These are phyloP conservation scores for Atrina japonica DNA, from an alignment of 2,888 invertebrate species.

Conservation along the genomic window DNA sequence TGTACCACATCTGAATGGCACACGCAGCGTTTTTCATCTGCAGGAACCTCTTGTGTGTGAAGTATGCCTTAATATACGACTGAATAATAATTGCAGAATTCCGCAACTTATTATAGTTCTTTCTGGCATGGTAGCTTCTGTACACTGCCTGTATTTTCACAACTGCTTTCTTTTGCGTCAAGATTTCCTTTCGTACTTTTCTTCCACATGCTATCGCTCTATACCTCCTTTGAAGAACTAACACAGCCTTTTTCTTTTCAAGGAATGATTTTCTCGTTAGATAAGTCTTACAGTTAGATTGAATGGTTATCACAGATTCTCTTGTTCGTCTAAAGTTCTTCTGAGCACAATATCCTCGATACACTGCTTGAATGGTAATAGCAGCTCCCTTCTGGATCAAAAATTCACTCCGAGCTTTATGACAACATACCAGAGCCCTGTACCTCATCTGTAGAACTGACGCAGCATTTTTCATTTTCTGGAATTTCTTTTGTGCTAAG, in stretches of 20 bases:
- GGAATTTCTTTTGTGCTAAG: not conserved
- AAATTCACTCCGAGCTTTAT: not conserved
- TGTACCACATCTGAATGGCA: conserved; percentile 52
- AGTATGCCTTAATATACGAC: conserved; percentile 40
- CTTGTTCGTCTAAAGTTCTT: conserved; percentile 41
- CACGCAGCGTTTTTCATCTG: conserved; percentile 45
- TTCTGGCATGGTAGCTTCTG: conserved; percentile 37
- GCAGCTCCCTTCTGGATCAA: not conserved
- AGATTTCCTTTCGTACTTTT: conserved; percentile 27
- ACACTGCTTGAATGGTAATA: conserved; percentile 8
- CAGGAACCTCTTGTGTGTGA: conserved; percentile 22
- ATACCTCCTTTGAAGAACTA: conserved; percentile 48
- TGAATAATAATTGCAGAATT: conserved; percentile 53
- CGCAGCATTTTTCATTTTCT: not conserved
- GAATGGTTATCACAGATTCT: conserved; percentile 58
- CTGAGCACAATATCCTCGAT: conserved; percentile 4
- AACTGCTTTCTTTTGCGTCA: conserved; percentile 63
- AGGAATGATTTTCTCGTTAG: conserved; percentile 26
- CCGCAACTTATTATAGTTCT: conserved; percentile 23
- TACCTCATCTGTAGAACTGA: conserved; percentile 6
- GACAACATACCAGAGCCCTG: too few relatives aligned
- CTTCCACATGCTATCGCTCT: conserved; percentile 43
- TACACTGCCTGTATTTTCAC: conserved; percentile 62
- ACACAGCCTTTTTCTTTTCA: conserved; percentile 15
- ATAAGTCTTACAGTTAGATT: conserved; percentile 46